Base-by-base conservation (phyloP, 1,140 invertebrate species). In the Eupeodes corollae region DNA sequence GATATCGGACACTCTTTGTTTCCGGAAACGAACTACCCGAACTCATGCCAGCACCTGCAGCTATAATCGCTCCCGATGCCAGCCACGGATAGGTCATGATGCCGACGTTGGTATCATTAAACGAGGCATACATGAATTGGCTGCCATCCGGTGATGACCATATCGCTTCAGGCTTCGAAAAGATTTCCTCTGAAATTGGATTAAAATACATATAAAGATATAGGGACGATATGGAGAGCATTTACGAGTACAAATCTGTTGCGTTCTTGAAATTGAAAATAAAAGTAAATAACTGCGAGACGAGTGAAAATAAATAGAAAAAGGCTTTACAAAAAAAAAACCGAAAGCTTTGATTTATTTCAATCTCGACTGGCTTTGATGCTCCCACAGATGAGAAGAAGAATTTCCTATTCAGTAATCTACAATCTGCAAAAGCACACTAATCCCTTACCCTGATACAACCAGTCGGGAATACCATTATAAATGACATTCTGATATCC, bases 381-480 rank as follows among this genome's bases (percentile, higher is more conserved):
- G n/a, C n/a, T n/a, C n/a, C n/a, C n/a, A n/a, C n/a, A n/a, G n/a
- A n/a, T n/a, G n/a, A n/a, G n/a, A n/a, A n/a, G n/a, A n/a, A n/a
- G n/a, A n/a, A n/a, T n/a, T n/a, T n/a, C n/a, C n/a, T n/a, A n/a
- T n/a, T n/a, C n/a, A n/a, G n/a, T n/a, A n/a, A n/a, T n/a, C n/a
- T n/a, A n/a, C n/a, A n/a, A n/a, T n/a, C n/a, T n/a, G n/a, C n/a
- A n/a, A n/a, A n/a, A n/a, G n/a, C n/a, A n/a, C n/a, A n/a, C n/a
- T n/a, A n/a, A n/a, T n/a, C n/a, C 14, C 47, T 43, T 71, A 88
- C 86, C 86, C 78, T 93, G 90, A 71, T 96, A 95, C 2, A 94
- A 68, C 89, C 89, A 96, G 69, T 95, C 91, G 1, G 91, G 88
- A 18, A 95, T 78, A 18, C 91, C 91, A 70, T 95, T 94, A 71